Percentiles rank a stretch among this genome's conserved stretches.
Evolutionary conservation across 2,113 vertebrate genomes (phyloP).

Genomic region (Chloebia gouldiae): DNA sequence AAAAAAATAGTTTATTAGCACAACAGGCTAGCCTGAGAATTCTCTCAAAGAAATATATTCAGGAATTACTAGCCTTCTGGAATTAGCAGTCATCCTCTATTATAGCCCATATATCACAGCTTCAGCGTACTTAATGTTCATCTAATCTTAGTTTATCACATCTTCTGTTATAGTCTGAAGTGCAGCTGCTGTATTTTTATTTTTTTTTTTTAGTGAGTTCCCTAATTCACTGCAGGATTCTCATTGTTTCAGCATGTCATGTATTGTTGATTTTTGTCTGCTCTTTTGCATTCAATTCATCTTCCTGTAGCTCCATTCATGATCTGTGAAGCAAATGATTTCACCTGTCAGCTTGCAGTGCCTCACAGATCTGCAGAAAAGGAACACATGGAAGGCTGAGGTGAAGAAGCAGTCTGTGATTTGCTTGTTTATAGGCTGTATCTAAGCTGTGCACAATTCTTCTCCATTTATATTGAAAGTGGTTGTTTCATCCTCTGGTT

Average conservation of each 20-base stretch:
- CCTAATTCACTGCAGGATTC: neutral
- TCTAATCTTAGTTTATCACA: neutral
- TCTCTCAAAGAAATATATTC: neutral
- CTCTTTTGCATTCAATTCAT: constrained; percentile 40
- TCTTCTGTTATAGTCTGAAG: neutral
- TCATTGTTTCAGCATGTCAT: neutral
- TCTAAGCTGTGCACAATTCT: neutral
- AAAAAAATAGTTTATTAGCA: neutral
- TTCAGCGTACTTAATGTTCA: neutral
- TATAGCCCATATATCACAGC: neutral
- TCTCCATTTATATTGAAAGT: neutral
- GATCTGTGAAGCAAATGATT: constrained; percentile 60
- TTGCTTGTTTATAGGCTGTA: neutral
- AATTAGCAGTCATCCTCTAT: neutral
- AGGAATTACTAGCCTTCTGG: neutral
- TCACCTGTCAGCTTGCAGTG: constrained; percentile 34
- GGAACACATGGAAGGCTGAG: neutral
- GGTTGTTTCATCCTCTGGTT: neutral
- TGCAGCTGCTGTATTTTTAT: neutral
- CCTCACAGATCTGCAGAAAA: constrained; percentile 24
- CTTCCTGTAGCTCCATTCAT: constrained; percentile 19
- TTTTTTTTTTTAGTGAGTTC: neutral
- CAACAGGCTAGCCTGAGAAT: neutral
- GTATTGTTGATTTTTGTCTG: constrained; percentile 8
- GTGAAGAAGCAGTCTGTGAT: neutral